Evolutionary conservation across 2,113 vertebrate species (phyloP), one percentile per base, ranked within the genome.

Genomic region (Bagarius yarrelli): DNA sequence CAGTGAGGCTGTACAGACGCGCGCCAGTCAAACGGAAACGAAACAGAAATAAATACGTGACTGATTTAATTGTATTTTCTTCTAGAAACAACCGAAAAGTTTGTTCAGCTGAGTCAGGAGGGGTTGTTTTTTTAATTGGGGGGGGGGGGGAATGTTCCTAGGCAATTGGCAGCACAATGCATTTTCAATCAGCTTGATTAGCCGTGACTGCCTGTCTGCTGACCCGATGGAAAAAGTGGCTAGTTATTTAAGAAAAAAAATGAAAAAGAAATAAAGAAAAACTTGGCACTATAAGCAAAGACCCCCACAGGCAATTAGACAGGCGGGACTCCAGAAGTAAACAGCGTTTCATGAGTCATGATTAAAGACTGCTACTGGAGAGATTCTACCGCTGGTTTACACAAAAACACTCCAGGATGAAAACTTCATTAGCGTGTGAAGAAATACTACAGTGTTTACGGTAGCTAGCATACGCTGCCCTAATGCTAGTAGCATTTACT

Each of bases 121-220:
- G 5, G 44, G 23, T 67, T 66, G 23, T 40, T 13, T 21, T 81
- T 56, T 34, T 52, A 14, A 13, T 21, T n/a, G n/a, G n/a, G n/a
- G n/a, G n/a, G n/a, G n/a, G n/a, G n/a, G n/a, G n/a, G n/a, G 59
- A 63, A 30, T 47, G 64, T 44, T n/a, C 14, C 6, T 27, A 69
- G 36, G 61, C 67, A 4, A 57, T 50, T 76, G 73, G 61, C 80
- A 76, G 53, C 19, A 21, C 16, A 30, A 12, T 57, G 32, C 69
- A 70, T 55, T 60, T 77, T 77, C 53, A 70, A 77, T 82, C 64
- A 77, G 63, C 55, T 50, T 76, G 81, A 82, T 82, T 77, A 77
- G 25, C 64, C 1, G 13, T 77, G 55, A 70, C 59, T 40, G 73
- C 27, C 63, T 76, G 27, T 34, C 34, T 82, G 73, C 81, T 77